Percentiles rank a stretch among this genome's conserved stretches.
Conservation (phyloP, 2,113 vertebrate species). For the Ia io region DNA sequence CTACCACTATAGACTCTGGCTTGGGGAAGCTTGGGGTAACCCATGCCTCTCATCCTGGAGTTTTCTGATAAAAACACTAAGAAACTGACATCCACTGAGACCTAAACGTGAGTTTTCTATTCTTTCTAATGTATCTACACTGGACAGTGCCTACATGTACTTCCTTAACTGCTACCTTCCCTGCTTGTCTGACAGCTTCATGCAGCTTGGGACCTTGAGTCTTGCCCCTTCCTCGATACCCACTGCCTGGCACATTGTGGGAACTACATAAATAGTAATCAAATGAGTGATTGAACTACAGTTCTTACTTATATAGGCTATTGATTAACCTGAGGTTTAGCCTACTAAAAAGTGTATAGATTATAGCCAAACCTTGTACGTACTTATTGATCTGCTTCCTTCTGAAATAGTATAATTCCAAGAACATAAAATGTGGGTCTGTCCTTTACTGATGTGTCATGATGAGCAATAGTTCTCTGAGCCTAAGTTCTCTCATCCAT, state of each 20-base stretch:
- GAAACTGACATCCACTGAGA: background rate
- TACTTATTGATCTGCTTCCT: background rate
- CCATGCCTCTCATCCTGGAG: background rate
- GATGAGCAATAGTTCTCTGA: conserved; percentile 12
- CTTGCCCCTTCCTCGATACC: background rate
- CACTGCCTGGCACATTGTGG: background rate
- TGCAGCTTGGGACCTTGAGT: background rate
- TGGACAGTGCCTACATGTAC: too few relatives aligned
- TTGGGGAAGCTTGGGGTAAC: background rate
- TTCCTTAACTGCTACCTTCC: background rate
- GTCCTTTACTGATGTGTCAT: background rate
- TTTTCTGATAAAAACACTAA: background rate
- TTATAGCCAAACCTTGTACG: background rate
- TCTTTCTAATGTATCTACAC: background rate
- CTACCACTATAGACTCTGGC: background rate
- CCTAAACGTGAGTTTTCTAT: background rate
- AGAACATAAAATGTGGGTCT: background rate
- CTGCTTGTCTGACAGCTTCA: background rate
- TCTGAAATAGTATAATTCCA: background rate
- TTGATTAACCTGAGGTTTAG: background rate
- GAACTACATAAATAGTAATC: background rate
- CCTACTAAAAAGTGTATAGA: background rate
- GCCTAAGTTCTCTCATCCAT: background rate
- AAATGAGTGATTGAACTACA: background rate
- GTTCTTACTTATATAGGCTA: background rate